Base-by-base conservation (phyloP, 2,797 vertebrate species). In the Sebastes itinus region DNA sequence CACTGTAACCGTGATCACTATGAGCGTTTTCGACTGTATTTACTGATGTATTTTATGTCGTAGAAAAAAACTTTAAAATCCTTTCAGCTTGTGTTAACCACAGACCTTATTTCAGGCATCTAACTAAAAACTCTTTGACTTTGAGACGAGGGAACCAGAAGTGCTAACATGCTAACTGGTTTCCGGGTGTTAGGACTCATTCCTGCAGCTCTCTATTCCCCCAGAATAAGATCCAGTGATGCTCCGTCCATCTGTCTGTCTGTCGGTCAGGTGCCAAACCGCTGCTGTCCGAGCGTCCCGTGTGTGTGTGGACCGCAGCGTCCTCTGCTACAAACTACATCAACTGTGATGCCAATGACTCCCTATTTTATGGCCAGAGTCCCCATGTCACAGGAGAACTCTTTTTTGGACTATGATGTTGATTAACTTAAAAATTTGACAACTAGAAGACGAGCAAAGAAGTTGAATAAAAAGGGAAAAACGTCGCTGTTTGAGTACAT, bases 401-500 rank as follows among this genome's bases (percentile, higher is more conserved):
- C 80, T 30, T 60, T 91, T 92, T 93, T 89, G 91, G 91, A 91
- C 78, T 64, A 85, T 23, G 78, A 91, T 81, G 84, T 83, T 88
- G 87, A 92, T 93, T 86, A 92, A 94, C 83, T 78, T 82, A 84
- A 88, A 75, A 83, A 86, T 75, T 70, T 81, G 86, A 92, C 71
- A 80, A 88, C 80, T 84, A 87, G 90, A 92, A 73, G 81, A 87
- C 16, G 82, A 92, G 77, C 87, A 78, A 90, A 90, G 93, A 90
- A 69, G 70, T 72, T 75, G 83, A 94, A 82, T 78, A 88, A 92
- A 92, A 94, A 93, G 91, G 92, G 91, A 92, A 91, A 83, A 91
- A 84, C 85, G 64, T 93, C 95, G 95, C 95, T 96, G 96, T 97
- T 96, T 96, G 95, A 97, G 95, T 97, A 95, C 95, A 89, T 94